Conservation (phyloP, 2,113 vertebrate genomes). For the Silurus meridionalis region DNA sequence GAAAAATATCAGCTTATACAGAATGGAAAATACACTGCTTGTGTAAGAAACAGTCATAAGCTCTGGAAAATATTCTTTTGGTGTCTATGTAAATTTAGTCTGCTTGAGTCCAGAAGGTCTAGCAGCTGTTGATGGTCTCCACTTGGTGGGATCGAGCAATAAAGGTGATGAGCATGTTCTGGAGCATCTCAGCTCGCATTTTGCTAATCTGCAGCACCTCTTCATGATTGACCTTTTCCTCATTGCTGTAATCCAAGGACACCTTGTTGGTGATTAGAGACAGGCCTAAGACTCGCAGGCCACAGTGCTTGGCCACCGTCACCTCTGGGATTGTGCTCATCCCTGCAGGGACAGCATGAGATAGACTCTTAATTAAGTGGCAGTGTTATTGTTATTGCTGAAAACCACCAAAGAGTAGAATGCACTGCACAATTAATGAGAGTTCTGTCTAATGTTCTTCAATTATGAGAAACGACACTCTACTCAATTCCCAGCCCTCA, state of each 20-base stretch:
- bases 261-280: conserved; percentile 76
- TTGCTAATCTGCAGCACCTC: conserved; percentile 70
- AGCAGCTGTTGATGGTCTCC: conserved; percentile 49
- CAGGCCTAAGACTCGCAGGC: conserved; percentile 68
- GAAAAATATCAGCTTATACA: neutral
- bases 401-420: conserved; percentile 31
- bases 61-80: neutral
- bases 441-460: conserved; percentile 26
- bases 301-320: conserved; percentile 71
- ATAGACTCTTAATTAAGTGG: conserved; percentile 40
- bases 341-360: conserved; percentile 53
- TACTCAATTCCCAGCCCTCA: neutral
- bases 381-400: conserved; percentile 4
- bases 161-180: conserved; percentile 62
- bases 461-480: conserved; percentile 26
- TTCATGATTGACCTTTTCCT: conserved; percentile 70
- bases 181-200: conserved; percentile 68
- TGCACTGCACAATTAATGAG: conserved; percentile 44
- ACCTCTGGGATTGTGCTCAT: conserved; percentile 75
- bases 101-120: neutral
- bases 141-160: conserved; percentile 64
- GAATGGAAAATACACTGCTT: neutral
- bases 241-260: conserved; percentile 69
- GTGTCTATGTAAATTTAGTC: neutral
- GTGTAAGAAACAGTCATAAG: neutral